Conservation (phyloP, 2,797 vertebrate genomes). For the Tolypeutes matacus region DNA sequence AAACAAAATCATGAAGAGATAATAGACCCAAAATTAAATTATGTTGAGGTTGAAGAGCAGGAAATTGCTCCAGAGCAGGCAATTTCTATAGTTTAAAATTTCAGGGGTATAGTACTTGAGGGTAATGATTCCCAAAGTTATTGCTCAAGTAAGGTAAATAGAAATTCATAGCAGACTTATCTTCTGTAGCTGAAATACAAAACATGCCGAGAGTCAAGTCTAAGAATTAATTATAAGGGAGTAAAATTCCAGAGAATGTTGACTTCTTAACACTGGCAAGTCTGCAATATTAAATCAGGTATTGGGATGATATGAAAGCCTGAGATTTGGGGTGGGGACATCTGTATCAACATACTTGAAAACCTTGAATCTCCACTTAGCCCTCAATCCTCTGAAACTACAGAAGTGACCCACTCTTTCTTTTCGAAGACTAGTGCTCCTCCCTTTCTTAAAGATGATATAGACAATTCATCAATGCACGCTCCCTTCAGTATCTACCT, state of each 20-base stretch:
- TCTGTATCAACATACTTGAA: neutral
- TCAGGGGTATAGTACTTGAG: neutral
- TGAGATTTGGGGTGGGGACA: neutral
- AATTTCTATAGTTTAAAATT: slow-evolving; percentile 21
- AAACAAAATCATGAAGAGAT: neutral
- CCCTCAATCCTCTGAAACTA: neutral
- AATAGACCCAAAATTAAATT: neutral
- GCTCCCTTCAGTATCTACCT: neutral
- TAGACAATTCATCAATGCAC: neutral
- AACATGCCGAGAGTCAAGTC: neutral
- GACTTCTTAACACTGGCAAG: neutral
- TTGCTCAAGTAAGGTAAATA: neutral
- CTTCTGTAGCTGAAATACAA: neutral
- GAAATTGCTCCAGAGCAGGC: neutral
- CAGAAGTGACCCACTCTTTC: neutral
- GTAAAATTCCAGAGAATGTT: neutral
- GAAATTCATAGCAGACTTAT: neutral
- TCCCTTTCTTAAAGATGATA: neutral
- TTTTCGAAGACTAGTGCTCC: neutral
- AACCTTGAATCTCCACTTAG: neutral
- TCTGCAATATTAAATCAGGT: neutral
- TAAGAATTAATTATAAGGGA: neutral
- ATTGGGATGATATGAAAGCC: neutral
- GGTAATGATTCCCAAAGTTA: neutral
- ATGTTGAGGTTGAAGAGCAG: neutral